A percentile compares a stretch with the other conserved stretches of the same genome.
These are phyloP conservation scores for Poeciliopsis infans DNA, from an alignment of 2,797 vertebrate species.

Conservation along the genomic window DNA sequence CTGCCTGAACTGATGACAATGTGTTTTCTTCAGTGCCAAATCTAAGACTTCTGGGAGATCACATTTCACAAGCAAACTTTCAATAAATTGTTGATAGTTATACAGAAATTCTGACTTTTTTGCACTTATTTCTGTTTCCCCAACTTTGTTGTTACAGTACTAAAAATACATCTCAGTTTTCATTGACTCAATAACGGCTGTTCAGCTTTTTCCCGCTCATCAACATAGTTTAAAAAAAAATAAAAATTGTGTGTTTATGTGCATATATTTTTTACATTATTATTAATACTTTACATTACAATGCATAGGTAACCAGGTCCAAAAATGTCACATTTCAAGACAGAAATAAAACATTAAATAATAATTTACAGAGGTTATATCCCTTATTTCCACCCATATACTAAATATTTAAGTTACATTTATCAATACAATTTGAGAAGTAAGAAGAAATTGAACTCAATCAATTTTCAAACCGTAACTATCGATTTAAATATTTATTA, in stretches of 20 bases:
- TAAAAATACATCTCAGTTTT: background rate
- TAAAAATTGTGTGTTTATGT: background rate
- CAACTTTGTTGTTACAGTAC: background rate
- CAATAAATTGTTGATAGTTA: background rate
- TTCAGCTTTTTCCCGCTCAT: background rate
- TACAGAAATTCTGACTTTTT: background rate
- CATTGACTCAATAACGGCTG: background rate
- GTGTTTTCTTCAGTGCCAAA: background rate
- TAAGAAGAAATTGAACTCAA: background rate
- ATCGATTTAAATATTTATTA: background rate
- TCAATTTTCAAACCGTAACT: background rate
- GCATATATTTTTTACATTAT: background rate
- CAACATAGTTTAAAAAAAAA: background rate
- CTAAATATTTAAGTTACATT: background rate
- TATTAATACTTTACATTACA: background rate
- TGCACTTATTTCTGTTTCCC: background rate
- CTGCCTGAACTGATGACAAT: background rate
- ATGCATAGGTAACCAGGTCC: background rate
- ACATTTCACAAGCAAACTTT: background rate
- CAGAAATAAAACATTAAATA: background rate
- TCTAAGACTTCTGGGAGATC: background rate
- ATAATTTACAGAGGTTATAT: background rate
- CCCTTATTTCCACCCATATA: background rate
- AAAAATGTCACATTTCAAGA: background rate
- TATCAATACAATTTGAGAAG: background rate